Evolutionary conservation across 2,113 vertebrate species (phyloP).

Genomic region (Urocitellus parryii): DNA sequence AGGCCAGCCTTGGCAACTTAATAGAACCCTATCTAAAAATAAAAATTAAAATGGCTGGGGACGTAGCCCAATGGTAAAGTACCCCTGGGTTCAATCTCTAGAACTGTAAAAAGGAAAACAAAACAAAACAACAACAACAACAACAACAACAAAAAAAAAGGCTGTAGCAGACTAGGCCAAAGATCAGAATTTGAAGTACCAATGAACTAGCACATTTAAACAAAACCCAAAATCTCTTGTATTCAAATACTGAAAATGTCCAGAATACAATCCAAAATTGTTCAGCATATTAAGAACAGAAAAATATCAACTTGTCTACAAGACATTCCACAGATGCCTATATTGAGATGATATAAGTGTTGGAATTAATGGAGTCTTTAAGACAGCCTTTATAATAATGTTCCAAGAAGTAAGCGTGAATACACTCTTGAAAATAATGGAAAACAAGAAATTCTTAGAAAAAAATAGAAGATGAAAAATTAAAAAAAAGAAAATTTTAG

Average conservation of each 20-base stretch:
- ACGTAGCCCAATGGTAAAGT: too few relatives aligned
- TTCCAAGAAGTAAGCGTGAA: background rate
- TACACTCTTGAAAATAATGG: too few relatives aligned
- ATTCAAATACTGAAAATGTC: background rate
- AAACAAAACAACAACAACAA: too few relatives aligned
- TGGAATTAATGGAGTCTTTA: background rate
- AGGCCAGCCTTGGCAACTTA: too few relatives aligned
- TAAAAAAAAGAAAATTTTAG: conserved; percentile 5
- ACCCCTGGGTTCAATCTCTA: too few relatives aligned
- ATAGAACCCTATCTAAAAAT: too few relatives aligned
- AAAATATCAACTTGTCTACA: background rate
- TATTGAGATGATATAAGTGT: background rate
- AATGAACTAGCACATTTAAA: background rate
- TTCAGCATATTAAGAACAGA: background rate
- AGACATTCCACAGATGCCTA: background rate
- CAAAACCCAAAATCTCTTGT: background rate
- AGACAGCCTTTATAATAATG: too few relatives aligned
- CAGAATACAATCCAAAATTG: background rate
- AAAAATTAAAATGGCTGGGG: too few relatives aligned
- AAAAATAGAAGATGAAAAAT: background rate
- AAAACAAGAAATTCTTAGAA: background rate
- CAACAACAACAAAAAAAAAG: too few relatives aligned
- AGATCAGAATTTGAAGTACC: background rate
- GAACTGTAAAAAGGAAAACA: too few relatives aligned
- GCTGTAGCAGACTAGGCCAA: background rate